Conservation (phyloP, 1,140 invertebrate genomes). For the Eufriesea mexicana region DNA sequence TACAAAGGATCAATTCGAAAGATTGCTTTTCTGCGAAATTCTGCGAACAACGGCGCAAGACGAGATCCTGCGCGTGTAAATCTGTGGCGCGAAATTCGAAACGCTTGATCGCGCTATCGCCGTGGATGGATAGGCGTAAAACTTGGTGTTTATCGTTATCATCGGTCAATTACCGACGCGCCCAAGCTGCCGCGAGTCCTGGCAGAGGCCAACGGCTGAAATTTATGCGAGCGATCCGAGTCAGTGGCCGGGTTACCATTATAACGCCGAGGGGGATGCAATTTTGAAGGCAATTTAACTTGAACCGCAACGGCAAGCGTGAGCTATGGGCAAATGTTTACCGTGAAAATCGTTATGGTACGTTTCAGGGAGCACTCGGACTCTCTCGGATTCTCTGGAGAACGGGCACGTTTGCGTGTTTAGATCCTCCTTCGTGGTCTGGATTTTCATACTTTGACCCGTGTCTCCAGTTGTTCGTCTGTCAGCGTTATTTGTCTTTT, state of each 20-base stretch:
- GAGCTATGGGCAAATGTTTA: conserved; percentile 65
- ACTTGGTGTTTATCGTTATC: conserved; percentile 67
- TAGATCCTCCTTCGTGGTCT: not conserved
- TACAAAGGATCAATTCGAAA: not conserved
- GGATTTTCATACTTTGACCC: conserved; percentile 10
- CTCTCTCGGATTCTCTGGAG: conserved; percentile 19
- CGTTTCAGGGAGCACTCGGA: conserved; percentile 8
- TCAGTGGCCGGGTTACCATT: conserved; percentile 43
- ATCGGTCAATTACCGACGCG: conserved; percentile 60
- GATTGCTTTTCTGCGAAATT: not conserved
- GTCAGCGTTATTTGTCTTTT: not conserved
- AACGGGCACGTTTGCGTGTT: not conserved
- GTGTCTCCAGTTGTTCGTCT: too few relatives aligned
- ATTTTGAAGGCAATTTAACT: conserved; percentile 72
- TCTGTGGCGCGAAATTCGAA: not conserved
- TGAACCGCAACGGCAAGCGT: conserved; percentile 61
- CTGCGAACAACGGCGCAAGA: not conserved
- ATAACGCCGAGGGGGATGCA: conserved; percentile 54
- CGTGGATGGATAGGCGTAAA: not conserved
- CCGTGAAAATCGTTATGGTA: conserved; percentile 64
- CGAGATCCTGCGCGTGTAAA: not conserved
- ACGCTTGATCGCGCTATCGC: not conserved
- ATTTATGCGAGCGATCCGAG: conserved; percentile 61
- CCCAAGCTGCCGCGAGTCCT: conserved; percentile 38
- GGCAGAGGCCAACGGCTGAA: conserved; percentile 30